These are phyloP conservation scores for Drosophila maculinotata DNA, from an alignment of 2,888 invertebrate genomes.

Conservation along the genomic window DNA sequence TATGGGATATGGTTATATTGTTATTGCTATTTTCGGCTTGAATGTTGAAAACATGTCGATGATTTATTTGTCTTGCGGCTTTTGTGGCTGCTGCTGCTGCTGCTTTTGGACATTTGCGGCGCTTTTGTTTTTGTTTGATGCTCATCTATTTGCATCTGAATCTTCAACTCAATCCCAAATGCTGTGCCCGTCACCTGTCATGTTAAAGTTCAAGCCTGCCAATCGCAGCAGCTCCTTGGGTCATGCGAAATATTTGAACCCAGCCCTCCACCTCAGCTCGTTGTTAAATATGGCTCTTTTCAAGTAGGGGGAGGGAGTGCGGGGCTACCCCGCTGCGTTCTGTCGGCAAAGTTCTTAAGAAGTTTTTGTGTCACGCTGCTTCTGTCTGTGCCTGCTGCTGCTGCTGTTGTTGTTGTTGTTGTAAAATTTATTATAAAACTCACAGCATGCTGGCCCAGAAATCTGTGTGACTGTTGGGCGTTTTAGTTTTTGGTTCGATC, in stretches of 20 bases:
- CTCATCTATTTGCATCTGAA: slow-evolving; percentile 6
- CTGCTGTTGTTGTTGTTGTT: slow-evolving; percentile 32
- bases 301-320: neutral
- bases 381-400: slow-evolving; percentile 45
- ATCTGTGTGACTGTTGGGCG: slow-evolving; percentile 17
- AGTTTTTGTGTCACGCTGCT: slow-evolving; percentile 73
- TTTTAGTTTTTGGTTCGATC: slow-evolving; percentile 27
- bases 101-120: neutral
- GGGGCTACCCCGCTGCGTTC: slow-evolving; percentile 33
- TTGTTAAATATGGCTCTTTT: slow-evolving; percentile 13
- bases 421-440: slow-evolving; percentile 70
- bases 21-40: slow-evolving; percentile 29
- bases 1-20: slow-evolving; percentile 34
- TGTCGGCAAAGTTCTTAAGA: slow-evolving; percentile 78
- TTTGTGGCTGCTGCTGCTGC: slow-evolving; percentile 13
- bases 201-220: slow-evolving; percentile 64
- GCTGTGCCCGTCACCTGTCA: slow-evolving; percentile 39
- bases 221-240: slow-evolving; percentile 36
- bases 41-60: slow-evolving; percentile 52
- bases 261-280: slow-evolving; percentile 2
- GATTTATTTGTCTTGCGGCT: slow-evolving; percentile 56
- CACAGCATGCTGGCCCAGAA: slow-evolving; percentile 53
- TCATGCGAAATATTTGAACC: slow-evolving; percentile 36
- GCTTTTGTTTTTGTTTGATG: neutral
- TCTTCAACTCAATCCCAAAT: slow-evolving; percentile 4